Conservation (phyloP, 2,888 invertebrate genomes). For the Agrilus cyanescens region DNA sequence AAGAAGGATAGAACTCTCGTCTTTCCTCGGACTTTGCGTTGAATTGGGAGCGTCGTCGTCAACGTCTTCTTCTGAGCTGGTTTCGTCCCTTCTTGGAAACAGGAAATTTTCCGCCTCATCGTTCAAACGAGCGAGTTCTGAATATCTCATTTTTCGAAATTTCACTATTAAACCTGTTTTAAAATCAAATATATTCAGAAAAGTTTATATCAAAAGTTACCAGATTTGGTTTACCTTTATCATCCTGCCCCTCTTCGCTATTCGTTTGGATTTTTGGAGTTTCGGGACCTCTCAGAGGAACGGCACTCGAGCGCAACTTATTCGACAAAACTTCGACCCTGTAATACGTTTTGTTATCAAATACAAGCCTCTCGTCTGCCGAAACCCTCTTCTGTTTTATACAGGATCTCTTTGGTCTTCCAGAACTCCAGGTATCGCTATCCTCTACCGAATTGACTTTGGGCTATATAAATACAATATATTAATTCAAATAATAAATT, state of each 20-base stretch:
- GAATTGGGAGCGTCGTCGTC: conserved; percentile 39
- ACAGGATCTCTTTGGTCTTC: conserved; percentile 30
- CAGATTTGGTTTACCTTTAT: conserved; percentile 10
- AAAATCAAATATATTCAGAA: neutral
- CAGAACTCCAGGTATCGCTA: conserved; percentile 30
- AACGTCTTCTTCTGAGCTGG: conserved; percentile 43
- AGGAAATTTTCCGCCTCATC: conserved; percentile 82
- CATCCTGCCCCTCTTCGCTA: conserved; percentile 22
- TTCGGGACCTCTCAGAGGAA: conserved; percentile 15
- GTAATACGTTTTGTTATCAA: conserved; percentile 47
- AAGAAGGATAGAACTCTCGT: conserved; percentile 15
- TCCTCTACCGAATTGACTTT: conserved; percentile 5
- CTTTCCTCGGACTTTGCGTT: conserved; percentile 15
- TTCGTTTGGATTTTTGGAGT: conserved; percentile 11
- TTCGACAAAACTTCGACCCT: conserved; percentile 61
- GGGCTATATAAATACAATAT: no score
- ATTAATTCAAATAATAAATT: neutral
- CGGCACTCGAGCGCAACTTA: conserved; percentile 49
- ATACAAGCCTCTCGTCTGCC: conserved; percentile 42
- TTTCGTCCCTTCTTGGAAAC: conserved; percentile 60
- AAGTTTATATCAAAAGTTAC: neutral
- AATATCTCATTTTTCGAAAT: conserved; percentile 60
- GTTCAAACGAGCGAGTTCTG: conserved; percentile 63
- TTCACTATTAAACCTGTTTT: conserved; percentile 52
- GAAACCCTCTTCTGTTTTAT: conserved; percentile 29